A percentile compares a stretch with the other conserved stretches of the same genome.
Conservation (phyloP, 2,797 vertebrate genomes). For the Leucoraja ocellata region DNA sequence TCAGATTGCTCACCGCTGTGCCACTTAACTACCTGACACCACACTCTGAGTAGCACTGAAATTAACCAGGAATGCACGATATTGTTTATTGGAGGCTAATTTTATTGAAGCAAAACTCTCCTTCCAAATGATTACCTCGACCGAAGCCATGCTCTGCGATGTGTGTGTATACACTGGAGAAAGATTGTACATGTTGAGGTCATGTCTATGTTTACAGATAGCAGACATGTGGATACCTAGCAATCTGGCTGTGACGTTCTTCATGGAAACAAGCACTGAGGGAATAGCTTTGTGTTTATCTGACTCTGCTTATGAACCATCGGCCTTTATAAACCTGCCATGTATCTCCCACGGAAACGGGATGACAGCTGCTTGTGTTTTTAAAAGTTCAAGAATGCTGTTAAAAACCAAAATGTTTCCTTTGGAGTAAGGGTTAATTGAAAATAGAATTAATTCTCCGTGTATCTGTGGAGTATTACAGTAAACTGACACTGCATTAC, state of each 20-base stretch:
- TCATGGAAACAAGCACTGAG: not conserved
- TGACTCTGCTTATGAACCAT: not conserved
- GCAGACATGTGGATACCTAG: not conserved
- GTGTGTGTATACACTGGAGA: not conserved
- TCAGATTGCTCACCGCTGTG: not conserved
- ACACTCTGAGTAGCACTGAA: not conserved
- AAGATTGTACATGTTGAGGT: not conserved
- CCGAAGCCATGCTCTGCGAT: too few relatives aligned
- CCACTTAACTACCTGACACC: too few relatives aligned
- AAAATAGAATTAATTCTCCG: not conserved
- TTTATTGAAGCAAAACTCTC: conserved; percentile 20
- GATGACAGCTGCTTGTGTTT: not conserved
- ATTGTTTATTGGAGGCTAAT: conserved; percentile 2
- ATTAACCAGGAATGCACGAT: not conserved
- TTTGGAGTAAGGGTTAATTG: not conserved
- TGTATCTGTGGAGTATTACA: not conserved
- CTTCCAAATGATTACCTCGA: not conserved
- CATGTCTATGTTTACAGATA: not conserved
- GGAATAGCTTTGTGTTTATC: conserved; percentile 12
- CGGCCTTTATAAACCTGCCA: not conserved
- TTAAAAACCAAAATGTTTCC: not conserved
- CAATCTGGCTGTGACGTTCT: conserved; percentile 1
- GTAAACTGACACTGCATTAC: not conserved
- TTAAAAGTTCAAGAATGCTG: conserved; percentile 1
- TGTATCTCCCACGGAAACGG: not conserved